Evolutionary conservation across 2,888 invertebrate genomes (phyloP), one percentile per base, ranked within the genome.

Genomic region (Odontomyia ornata): DNA sequence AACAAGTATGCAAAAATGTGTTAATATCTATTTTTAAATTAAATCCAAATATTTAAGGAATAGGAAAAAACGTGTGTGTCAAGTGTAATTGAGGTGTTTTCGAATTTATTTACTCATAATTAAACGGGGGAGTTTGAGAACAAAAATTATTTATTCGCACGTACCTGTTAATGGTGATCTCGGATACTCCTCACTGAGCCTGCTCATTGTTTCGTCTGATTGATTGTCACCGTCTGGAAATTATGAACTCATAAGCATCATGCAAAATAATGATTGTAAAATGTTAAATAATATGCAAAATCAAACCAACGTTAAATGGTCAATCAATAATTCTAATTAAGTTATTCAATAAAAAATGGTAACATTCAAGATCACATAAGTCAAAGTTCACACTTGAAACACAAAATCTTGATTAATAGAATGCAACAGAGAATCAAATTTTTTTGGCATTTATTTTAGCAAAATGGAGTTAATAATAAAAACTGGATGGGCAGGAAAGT

Each of bases 161-260:
- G 77, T 79, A 80, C 80, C 80, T 80, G 80, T 75, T 65, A 80
- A 76, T 72, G 79, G 79, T 56, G 79, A 77, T 75, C 78, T 77
- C 69, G 75, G 78, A 43, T 77, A 80, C 52, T 80, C 80, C 71
- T 80, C 80, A 72, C 78, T 80, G 77, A 77, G 79, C 72, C 80
- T 78, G 71, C 79, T 72, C 80, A 80, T 80, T 77, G 65, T 78
- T 46, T 73, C 73, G 73, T 73, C 73, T 21, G 47, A 47, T 36
- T 52, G 15, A 15, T 57, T 43, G 18, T 43, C 73, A 36, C 73
- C 57, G 73, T 73, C 73, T 73, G 73, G 11, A 73, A 73, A 60
- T 73, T 30, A 57, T 27, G 60, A 73, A 60, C 28, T 72, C 27
- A 73, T 56, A n/a, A 56, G 56, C 21, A 73, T 15, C 69, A 69